Base-by-base conservation (phyloP, 2,797 vertebrate species). In the Neosalanx taihuensis region DNA sequence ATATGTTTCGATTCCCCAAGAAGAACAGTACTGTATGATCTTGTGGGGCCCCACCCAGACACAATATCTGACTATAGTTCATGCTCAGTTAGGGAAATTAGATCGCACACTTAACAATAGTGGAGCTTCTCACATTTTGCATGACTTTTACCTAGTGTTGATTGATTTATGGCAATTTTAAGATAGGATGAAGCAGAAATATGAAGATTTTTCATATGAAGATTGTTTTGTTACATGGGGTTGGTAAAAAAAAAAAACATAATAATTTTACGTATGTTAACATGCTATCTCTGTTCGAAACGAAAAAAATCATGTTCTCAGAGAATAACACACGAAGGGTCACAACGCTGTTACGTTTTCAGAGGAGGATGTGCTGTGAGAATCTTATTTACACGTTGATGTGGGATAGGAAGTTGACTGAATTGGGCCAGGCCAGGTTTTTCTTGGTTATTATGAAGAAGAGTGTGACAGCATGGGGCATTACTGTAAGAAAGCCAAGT, bases 71-170 rank as follows among this genome's bases (percentile, higher is more conserved):
- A 67, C 64, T 46, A 53, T 46, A 53, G 41, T 29, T 26, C 46
- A 67, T 53, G 46, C 26, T 81, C 81, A 81, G 81, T 67, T 51
- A 64, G 78, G 67, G 72, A 67, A 15, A 59, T 79, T 78, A 64
- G 37, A 73, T 64, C 76, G 35, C 82, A 76, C 3, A 26, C 67
- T 81, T 56, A 74, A 79, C 58, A 46, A 75, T 77, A 78, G 76
- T 80, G 75, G 77, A 81, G 59, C 79, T 81, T 82, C 65, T 83
- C 79, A 80, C 83, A 65, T 79, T 83, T 87, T 90, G 88, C 89
- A 91, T 89, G 86, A 79, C 85, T 41, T 37, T 69, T 70, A 69
- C 79, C 30, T 77, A 73, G 46, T 46, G 67, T 63, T 70, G 41
- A 74, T 81, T 79, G 74, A 63, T 72, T 66, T 31, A 71, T 69